Conservation (phyloP, 2,888 invertebrate species). For the Dolomedes plantarius region DNA sequence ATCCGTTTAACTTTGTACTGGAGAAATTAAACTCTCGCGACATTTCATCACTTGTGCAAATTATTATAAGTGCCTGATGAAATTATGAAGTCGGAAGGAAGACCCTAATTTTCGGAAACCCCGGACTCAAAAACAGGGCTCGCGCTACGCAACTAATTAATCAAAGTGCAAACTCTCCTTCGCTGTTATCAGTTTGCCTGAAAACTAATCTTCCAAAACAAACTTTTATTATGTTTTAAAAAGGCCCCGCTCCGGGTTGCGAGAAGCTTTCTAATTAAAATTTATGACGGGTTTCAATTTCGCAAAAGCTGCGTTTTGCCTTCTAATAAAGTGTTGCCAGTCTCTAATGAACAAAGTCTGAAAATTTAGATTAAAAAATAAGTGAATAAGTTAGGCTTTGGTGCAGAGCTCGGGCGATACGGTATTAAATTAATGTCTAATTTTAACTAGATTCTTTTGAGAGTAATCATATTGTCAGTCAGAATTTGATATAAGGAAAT, state of each 20-base stretch:
- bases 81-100: slow-evolving; percentile 43
- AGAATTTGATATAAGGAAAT: slow-evolving; percentile 1
- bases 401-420: not conserved
- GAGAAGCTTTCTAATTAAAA: slow-evolving; percentile 60
- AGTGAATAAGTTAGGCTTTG: slow-evolving; percentile 15
- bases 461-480: slow-evolving; percentile 9
- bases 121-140: slow-evolving; percentile 24
- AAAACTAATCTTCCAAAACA: slow-evolving; percentile 69
- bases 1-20: slow-evolving; percentile 12
- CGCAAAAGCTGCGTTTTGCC: slow-evolving; percentile 49
- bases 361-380: slow-evolving; percentile 32
- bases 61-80: slow-evolving; percentile 47
- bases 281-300: slow-evolving; percentile 69
- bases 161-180: slow-evolving; percentile 62
- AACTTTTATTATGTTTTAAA: slow-evolving; percentile 71
- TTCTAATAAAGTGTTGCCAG: slow-evolving; percentile 66
- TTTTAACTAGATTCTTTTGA: not conserved
- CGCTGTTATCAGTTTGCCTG: slow-evolving; percentile 54
- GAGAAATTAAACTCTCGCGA: slow-evolving; percentile 45
- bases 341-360: slow-evolving; percentile 67
- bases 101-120: slow-evolving; percentile 47
- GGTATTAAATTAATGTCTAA: slow-evolving; percentile 28
- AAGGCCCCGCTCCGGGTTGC: slow-evolving; percentile 31
- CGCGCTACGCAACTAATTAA: slow-evolving; percentile 44
- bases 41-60: slow-evolving; percentile 62